Conservation (phyloP, 1,140 invertebrate genomes). For the Drosophila nigromelanica region DNA sequence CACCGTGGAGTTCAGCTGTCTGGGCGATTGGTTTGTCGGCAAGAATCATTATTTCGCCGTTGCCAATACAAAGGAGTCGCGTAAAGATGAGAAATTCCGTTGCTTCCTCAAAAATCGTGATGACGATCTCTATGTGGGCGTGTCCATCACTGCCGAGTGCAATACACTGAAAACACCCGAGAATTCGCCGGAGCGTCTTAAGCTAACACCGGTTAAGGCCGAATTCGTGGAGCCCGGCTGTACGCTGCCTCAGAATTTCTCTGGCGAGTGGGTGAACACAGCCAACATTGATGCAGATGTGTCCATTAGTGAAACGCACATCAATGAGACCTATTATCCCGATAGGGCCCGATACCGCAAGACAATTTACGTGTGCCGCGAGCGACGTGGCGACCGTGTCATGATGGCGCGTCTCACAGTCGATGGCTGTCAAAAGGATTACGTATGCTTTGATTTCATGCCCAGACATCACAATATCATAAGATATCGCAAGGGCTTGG, state of each 20-base stretch:
- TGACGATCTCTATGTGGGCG: conserved; percentile 95
- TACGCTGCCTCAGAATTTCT: conserved; percentile 95
- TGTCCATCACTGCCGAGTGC: conserved; percentile 96
- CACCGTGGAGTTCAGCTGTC: conserved; percentile 95
- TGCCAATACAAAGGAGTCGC: conserved; percentile 96
- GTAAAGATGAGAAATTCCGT: conserved; percentile 96
- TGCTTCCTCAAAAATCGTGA: conserved; percentile 97
- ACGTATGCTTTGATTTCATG: conserved; percentile 98
- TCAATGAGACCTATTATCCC: conserved; percentile 96
- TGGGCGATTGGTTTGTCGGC: conserved; percentile 97
- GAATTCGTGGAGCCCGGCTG: conserved; percentile 96
- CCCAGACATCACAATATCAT: conserved; percentile 98
- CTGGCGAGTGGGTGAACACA: conserved; percentile 98
- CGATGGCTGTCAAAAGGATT: conserved; percentile 99
- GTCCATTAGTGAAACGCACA: conserved; percentile 97
- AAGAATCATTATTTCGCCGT: conserved; percentile 98
- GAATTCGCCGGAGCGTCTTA: conserved; percentile 95
- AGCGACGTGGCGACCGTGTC: conserved; percentile 93
- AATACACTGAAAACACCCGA: conserved; percentile 96
- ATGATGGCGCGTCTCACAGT: conserved; percentile 98
- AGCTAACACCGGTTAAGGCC: conserved; percentile 92
- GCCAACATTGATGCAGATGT: conserved; percentile 98
- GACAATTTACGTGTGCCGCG: conserved; percentile 97
- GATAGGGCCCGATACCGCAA: conserved; percentile 94
- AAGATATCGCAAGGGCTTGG: conserved; percentile 93